Evolutionary conservation across 2,113 vertebrate species (phyloP), one percentile per base, ranked within the genome.

Genomic region (Pangasianodon gigas): DNA sequence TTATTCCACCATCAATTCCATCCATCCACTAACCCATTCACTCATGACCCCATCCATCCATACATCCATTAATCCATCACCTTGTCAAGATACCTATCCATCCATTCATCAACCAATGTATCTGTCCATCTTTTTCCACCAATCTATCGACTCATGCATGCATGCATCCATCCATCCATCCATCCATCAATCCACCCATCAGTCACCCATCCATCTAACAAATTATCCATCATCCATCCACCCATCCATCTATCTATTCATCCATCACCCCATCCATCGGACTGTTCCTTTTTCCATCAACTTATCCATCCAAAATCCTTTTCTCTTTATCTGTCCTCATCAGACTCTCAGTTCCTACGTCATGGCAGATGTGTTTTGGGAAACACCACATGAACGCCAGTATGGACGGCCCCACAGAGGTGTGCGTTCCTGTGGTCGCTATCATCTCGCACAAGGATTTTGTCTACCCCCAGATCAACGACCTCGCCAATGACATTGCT

Each of bases 311-410:
- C 7, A 37, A 65, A 86, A 79, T 85, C 13, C 19, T 62, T n/a
- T 32, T 46, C n/a, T 51, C 1, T 65, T 48, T 41, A 14, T 19
- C 62, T 44, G 46, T 52, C 51, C 14, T 52, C 74, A 71, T 29
- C 29, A 92, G 83, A 8, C 6, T 32, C 11, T 46, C 51, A 65
- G 65, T 3, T 32, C 84, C 85, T 82, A 54, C 85, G 92, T 94
- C 7, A 37, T 95, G 95, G 95, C 94, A 93, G 85, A 94, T 95
- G 93, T 96, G 95, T 89, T 75, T 96, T 87, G 95, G 95, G 8
- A 96, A 96, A 41, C 95, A 96, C 92, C 93, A 95, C 93, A 95
- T 95, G 92, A 95, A 95, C 91, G 92, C 94, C 18, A 94, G 94
- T 58, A 67, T 89, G 90, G 94, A 95, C 0, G 84, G 94, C 29